Percentiles rank a stretch among this genome's conserved stretches.
Evolutionary conservation across 2,888 invertebrate genomes (phyloP).

Genomic region (Parelbella ahira): DNA sequence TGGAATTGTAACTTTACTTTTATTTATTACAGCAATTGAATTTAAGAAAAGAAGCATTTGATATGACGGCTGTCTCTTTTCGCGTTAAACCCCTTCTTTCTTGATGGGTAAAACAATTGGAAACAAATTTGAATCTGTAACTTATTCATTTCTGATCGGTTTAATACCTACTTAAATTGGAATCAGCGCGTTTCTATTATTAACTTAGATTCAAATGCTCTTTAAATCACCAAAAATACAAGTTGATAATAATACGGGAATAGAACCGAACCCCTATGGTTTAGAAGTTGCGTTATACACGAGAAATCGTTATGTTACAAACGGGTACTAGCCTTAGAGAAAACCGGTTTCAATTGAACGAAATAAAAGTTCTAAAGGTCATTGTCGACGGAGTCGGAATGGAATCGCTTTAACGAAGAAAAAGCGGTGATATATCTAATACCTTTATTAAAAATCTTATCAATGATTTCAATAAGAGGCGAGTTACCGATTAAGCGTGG

Average conservation of each 20-base stretch:
- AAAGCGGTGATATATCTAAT: constrained; percentile 25
- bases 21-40: constrained; percentile 16
- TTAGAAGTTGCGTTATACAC: constrained; percentile 21
- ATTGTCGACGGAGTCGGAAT: constrained; percentile 36
- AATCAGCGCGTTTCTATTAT: constrained; percentile 3
- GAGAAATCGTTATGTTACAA: constrained; percentile 33
- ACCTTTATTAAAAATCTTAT: constrained; percentile 19
- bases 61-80: too few species aligned
- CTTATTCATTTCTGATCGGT: too few species aligned
- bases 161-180: too few species aligned
- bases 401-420: constrained; percentile 22
- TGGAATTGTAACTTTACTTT: constrained; percentile 10
- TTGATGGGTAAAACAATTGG: too few species aligned
- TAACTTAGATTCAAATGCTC: constrained; percentile 9
- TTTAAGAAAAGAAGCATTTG: too few species aligned
- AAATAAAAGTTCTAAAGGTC: constrained; percentile 46
- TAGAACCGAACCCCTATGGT: constrained; percentile 20
- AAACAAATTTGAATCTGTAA: too few species aligned
- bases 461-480: constrained; percentile 19
- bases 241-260: constrained; percentile 11
- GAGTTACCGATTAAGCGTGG: constrained; percentile 12
- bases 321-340: constrained; percentile 35
- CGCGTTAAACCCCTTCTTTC: too few species aligned
- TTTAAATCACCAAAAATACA: background rate
- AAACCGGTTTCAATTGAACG: constrained; percentile 42